Base-by-base conservation (phyloP, 2,797 vertebrate genomes). In the Acipenser oxyrinchus region DNA sequence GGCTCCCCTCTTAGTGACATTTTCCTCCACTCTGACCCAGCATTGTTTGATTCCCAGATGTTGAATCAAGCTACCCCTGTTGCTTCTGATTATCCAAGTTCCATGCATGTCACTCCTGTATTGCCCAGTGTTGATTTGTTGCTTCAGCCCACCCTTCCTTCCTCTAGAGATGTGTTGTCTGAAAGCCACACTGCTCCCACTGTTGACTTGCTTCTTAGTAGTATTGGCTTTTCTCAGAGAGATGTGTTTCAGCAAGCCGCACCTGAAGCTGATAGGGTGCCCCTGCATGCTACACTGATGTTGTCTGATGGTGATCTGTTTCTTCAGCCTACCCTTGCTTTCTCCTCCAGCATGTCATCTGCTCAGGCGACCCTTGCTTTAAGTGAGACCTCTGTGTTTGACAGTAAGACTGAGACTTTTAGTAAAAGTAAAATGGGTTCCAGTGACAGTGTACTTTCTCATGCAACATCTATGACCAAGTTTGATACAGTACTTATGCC, bases 21-120 rank as follows among this genome's bases (percentile, higher is more conserved):
- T 15, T n/a, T 18, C 62, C 51, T 65, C 69, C 59, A 55, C 69
- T 15, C 69, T 65, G 61, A 70, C 62, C 73, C 70, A 69, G 65
- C 65, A 48, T 87, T 87, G 85, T 87, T 86, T 88, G 87, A 84
- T 78, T 79, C 80, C 82, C 84, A 84, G 83, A 84, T 82, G 82
- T 65, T 79, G 72, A 89, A 89, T 87, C 84, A 86, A 86, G 81
- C 83, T 85, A 76, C 86, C 84, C 86, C 78, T 81, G 82, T 87
- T 81, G 76, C 86, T 86, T 87, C 88, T 61, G 83, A 83, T 89
- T 87, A 84, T 89, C 84, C 84, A 83, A 81, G 82, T 75, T 85
- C 81, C 87, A 88, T 94, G 94, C 93, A 95, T 96, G 94, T 88
- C 78, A 90, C 90, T 75, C 87, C 91, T 84, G 81, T 90, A 81